Percentiles rank a stretch among this genome's conserved stretches.
Evolutionary conservation across 2,113 vertebrate species (phyloP).

Genomic region (Calyptomena viridis): DNA sequence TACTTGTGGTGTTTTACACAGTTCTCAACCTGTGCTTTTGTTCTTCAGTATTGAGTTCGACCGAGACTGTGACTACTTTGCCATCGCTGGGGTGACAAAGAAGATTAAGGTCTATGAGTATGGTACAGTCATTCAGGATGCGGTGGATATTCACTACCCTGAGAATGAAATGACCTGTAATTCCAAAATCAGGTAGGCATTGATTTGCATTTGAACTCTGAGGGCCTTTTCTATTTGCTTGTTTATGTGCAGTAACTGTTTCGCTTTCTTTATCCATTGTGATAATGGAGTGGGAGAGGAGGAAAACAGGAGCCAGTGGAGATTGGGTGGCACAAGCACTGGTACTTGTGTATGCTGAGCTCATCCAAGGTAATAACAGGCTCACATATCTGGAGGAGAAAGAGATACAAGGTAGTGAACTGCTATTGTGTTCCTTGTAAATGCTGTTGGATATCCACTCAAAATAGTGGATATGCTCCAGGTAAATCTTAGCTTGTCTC

Average conservation of each 20-base stretch:
- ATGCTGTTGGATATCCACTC: not conserved
- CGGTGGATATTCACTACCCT: conserved; percentile 98
- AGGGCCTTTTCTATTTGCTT: not conserved
- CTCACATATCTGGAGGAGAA: fast-evolving
- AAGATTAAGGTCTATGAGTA: conserved; percentile 99
- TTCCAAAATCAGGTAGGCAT: conserved; percentile 96
- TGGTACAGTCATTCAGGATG: conserved; percentile 98
- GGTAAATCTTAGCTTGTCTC: not conserved
- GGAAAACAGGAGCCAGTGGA: not conserved
- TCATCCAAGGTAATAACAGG: not conserved
- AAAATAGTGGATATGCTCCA: not conserved
- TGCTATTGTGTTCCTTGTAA: not conserved
- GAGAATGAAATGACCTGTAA: conserved; percentile 99
- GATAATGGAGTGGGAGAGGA: not conserved
- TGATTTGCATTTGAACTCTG: not conserved
- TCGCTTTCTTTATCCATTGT: not conserved
- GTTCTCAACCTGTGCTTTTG: not conserved
- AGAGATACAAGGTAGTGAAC: not conserved
- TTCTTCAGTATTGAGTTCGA: conserved; percentile 94
- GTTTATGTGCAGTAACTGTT: not conserved
- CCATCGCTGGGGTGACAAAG: conserved; percentile 98
- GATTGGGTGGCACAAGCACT: not conserved
- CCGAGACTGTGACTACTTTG: conserved; percentile 99
- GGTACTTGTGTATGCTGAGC: not conserved
- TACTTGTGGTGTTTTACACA: not conserved